phyloP scores from a whole-genome alignment of 2,797 vertebrate species.

The Eulemur coronatus region DNA sequence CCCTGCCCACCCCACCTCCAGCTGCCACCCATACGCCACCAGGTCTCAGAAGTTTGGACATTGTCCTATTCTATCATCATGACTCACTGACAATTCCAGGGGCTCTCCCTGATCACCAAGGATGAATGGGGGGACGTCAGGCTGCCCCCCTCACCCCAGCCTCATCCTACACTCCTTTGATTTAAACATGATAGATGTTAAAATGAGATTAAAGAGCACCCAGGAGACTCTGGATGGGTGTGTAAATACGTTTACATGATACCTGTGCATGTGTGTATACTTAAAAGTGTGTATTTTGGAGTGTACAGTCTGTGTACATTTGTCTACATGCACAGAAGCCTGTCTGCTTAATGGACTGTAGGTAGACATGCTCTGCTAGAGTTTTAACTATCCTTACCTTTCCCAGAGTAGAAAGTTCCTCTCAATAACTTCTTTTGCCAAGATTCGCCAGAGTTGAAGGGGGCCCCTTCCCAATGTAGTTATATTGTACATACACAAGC shows the following conservation, averaged over 20 bases:
- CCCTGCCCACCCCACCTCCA: conserved; percentile 36
- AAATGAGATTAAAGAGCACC: background rate
- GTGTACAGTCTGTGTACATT: background rate
- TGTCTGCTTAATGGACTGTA: background rate
- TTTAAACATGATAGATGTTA: background rate
- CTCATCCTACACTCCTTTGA: background rate
- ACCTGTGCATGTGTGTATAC: background rate
- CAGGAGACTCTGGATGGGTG: background rate
- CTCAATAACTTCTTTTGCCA: background rate
- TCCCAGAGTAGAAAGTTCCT: background rate
- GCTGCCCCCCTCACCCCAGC: background rate
- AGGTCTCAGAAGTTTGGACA: conserved; percentile 54
- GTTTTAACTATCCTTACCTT: background rate
- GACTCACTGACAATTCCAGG: conserved; percentile 3
- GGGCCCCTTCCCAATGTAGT: background rate
- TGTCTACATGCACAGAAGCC: background rate
- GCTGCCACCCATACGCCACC: background rate
- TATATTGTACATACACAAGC: accelerated
- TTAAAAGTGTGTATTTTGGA: background rate
- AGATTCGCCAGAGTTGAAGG: background rate
- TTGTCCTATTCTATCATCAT: conserved; percentile 38
- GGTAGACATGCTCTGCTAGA: background rate
- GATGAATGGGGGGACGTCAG: background rate
- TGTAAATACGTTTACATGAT: background rate
- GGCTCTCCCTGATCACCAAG: background rate